A percentile compares a stretch with the other conserved stretches of the same genome.
These are phyloP conservation scores for Pogoniulus pusillus DNA, from an alignment of 2,797 vertebrate species.

Conservation along the genomic window DNA sequence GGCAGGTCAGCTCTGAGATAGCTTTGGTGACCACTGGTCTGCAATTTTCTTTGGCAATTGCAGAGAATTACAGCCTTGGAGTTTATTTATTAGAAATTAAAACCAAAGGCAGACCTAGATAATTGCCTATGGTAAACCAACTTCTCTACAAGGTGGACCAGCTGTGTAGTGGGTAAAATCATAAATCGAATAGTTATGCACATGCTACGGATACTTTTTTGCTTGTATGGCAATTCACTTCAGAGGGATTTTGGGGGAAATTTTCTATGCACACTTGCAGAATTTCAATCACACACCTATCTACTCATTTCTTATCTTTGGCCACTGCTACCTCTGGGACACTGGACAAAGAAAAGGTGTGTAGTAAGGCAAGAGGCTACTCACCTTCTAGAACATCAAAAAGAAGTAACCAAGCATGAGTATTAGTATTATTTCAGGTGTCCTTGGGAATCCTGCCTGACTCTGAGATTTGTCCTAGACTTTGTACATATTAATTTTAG, in stretches of 20 bases:
- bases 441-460: not conserved
- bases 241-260: not conserved
- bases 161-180: not conserved
- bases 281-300: not conserved
- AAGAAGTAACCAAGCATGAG: not conserved
- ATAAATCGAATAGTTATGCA: not conserved
- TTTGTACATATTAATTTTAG: not conserved
- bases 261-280: not conserved
- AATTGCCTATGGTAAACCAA: not conserved
- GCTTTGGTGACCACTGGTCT: not conserved
- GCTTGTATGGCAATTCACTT: not conserved
- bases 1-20: not conserved
- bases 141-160: not conserved
- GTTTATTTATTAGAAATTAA: conserved; percentile 18
- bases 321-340: not conserved
- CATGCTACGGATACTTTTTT: not conserved
- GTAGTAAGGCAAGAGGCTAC: not conserved
- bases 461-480: not conserved
- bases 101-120: not conserved
- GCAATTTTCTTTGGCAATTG: conserved; percentile 23
- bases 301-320: not conserved
- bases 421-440: not conserved
- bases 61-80: conserved; percentile 26
- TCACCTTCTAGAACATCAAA: not conserved
- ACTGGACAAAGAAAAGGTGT: not conserved